These are phyloP conservation scores for Enhydra lutris DNA, from an alignment of 2,113 vertebrate genomes.

Conservation along the genomic window DNA sequence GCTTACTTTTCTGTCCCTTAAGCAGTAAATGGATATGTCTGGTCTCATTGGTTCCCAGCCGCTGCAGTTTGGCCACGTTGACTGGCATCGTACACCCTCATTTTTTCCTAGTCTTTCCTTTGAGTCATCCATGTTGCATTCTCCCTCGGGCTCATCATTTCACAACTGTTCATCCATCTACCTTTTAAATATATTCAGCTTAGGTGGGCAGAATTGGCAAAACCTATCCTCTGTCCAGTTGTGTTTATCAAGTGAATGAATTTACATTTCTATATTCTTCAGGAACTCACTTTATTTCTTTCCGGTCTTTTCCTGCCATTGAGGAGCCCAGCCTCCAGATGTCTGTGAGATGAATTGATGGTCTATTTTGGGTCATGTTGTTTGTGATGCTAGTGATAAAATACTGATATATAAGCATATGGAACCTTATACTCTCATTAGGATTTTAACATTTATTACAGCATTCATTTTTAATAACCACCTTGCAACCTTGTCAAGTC, in stretches of 20 bases:
- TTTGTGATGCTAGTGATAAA: background rate
- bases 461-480: background rate
- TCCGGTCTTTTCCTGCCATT: background rate
- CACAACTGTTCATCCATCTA: background rate
- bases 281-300: background rate
- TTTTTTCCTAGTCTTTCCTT: background rate
- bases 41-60: background rate
- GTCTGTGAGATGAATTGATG: background rate
- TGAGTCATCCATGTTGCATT: background rate
- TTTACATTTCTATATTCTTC: background rate
- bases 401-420: background rate
- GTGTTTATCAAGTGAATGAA: background rate
- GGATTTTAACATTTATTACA: background rate
- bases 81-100: background rate
- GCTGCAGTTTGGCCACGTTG: background rate
- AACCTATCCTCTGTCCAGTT: background rate
- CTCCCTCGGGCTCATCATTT: background rate
- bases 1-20: background rate
- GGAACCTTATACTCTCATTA: background rate
- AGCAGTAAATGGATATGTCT: background rate
- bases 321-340: background rate
- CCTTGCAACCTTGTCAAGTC: background rate
- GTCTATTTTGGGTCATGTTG: background rate
- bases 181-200: background rate
- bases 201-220: background rate